Base-by-base conservation (phyloP, 1,140 invertebrate genomes). In the Elysia chlorotica region DNA sequence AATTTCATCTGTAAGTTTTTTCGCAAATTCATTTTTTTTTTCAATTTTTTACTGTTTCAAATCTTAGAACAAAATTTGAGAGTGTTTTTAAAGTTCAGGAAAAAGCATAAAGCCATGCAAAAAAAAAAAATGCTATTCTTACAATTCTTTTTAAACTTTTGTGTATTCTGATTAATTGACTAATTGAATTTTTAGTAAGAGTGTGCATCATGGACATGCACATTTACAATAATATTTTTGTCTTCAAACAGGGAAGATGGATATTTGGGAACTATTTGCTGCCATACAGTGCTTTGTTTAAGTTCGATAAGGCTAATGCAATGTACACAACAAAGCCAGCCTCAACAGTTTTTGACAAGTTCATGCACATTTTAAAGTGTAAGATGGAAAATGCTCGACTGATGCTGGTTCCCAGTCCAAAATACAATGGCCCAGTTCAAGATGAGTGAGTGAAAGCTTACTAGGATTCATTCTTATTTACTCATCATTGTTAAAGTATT, bases 241-340 rank as follows among this genome's bases (percentile, higher is more conserved):
- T 23, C n/a, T 65, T 54, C 23, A 85, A 88, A 41, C 79, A 94
- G 91, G 96, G 95, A 65, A 92, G 96, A 74, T 88, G 98, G 73
- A 95, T 99, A 21, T 98, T 99, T 89, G 97, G 97, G n/a, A 99
- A 99, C 89, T 92, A 94, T 53, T 88, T 98, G 68, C 92, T 98
- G 5, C 96, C 97, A 0, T 97, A 95, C 21, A 97, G 96, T 2
- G 88, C 99, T 35, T 95, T 95, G 6, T 92, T 98, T 78, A 95
- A 93, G 71, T 92, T 98, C 61, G 97, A 99, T 87, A 96, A 99
- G 87, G 93, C 94, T 35, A 95, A 98, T 84, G 92, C 97, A 85
- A 92, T 95, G 21, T 98, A 98, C 85, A 97, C 96, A 48, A 98
- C 96, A 4, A 97, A 97, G 87, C 95, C 95, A 3, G 94, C 96